Evolutionary conservation across 1,140 invertebrate genomes (phyloP).

Genomic region (Formica selysi): DNA sequence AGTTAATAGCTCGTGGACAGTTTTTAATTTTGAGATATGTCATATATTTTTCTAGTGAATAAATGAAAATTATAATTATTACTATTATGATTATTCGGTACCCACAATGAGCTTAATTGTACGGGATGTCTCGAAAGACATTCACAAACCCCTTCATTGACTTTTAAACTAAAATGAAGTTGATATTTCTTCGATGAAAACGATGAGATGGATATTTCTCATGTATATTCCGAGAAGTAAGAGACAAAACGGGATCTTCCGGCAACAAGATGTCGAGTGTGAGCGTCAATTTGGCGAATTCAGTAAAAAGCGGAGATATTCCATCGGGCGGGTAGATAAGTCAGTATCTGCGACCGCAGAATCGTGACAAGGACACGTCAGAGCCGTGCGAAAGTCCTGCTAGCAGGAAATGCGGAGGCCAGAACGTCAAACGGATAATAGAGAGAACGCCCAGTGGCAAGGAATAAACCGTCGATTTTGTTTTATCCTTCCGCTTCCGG

Average conservation of each 20-base stretch:
- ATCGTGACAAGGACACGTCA: constrained; percentile 83
- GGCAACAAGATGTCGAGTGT: background rate
- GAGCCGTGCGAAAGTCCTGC: constrained; percentile 80
- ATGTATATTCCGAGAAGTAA: constrained; percentile 9
- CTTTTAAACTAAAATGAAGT: constrained; percentile 7
- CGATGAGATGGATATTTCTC: constrained; percentile 19
- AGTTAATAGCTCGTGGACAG: background rate
- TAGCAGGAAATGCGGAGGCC: constrained; percentile 63
- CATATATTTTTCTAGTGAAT: too few species aligned
- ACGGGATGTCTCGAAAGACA: background rate
- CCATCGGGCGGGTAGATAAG: constrained; percentile 60
- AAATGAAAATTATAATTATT: too few species aligned
- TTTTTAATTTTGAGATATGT: too few species aligned
- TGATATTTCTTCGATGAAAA: constrained; percentile 29
- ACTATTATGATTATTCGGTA: too few species aligned
- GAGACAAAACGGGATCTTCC: constrained; percentile 24
- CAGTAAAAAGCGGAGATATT: constrained; percentile 48
- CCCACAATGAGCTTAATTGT: too few species aligned
- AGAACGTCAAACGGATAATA: constrained; percentile 54
- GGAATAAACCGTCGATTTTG: constrained; percentile 33
- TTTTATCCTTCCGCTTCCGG: constrained; percentile 27
- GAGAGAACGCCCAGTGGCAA: constrained; percentile 40
- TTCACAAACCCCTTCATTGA: background rate
- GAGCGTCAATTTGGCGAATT: constrained; percentile 40
- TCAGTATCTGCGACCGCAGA: constrained; percentile 76